Conservation (phyloP, 1,140 invertebrate species). For the Zaprionus camerounensis region DNA sequence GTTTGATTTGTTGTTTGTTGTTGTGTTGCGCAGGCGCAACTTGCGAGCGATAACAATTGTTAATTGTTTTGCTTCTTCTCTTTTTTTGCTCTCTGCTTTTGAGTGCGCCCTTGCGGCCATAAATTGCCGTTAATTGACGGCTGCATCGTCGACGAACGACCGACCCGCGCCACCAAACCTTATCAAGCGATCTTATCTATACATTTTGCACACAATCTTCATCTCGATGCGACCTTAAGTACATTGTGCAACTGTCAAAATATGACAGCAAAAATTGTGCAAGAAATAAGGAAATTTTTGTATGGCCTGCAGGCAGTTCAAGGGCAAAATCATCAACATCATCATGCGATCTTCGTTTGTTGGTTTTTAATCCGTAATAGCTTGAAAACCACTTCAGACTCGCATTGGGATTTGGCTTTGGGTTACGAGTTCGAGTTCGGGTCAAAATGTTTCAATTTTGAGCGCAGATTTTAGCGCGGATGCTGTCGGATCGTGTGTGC, state of each 20-base stretch:
- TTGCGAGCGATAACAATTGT: slow-evolving; percentile 66
- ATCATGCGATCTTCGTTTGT: slow-evolving; percentile 19
- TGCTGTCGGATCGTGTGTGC: slow-evolving; percentile 47
- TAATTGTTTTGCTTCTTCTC: slow-evolving; percentile 68
- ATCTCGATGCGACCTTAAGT: background rate
- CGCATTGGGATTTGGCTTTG: slow-evolving; percentile 21
- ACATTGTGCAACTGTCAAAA: slow-evolving; percentile 36
- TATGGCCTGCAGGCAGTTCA: background rate
- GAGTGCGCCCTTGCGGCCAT: slow-evolving; percentile 56
- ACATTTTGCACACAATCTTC: slow-evolving; percentile 20
- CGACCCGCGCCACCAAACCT: background rate
- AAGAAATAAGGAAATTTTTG: slow-evolving; percentile 12
- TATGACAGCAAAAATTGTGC: slow-evolving; percentile 32
- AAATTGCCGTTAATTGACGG: slow-evolving; percentile 79
- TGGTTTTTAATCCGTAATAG: slow-evolving; percentile 33
- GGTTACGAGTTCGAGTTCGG: slow-evolving; percentile 37
- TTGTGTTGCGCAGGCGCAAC: slow-evolving; percentile 68
- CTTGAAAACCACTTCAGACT: slow-evolving; percentile 24
- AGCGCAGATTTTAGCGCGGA: slow-evolving; percentile 76
- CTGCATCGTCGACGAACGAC: slow-evolving; percentile 2
- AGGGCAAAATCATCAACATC: slow-evolving; percentile 15
- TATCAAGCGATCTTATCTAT: slow-evolving; percentile 35
- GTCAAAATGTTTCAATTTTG: slow-evolving; percentile 79
- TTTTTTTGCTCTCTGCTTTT: background rate
- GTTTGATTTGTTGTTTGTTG: slow-evolving; percentile 79